Base-by-base conservation (phyloP, 1,140 invertebrate genomes). In the Episyrphus balteatus region DNA sequence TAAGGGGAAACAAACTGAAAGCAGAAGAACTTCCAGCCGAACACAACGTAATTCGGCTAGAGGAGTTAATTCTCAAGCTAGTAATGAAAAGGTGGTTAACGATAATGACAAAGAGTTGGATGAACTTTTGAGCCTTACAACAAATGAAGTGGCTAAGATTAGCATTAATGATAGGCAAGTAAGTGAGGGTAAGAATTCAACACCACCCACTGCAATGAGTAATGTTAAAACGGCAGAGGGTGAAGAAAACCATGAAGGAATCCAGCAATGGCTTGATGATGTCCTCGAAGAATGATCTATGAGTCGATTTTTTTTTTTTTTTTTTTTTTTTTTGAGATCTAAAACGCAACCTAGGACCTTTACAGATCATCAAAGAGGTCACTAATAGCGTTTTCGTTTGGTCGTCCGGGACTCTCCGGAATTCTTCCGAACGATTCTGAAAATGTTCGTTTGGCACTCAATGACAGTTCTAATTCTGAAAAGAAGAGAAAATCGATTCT, bases 191-290 rank as follows among this genome's bases (percentile, higher is more conserved):
- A 51, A 51, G 26, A 55, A 55, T 14, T 30, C 32, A 0, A 51
- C 56, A 12, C 34, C 34, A 0, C 30, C 17, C 31, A 33, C 12
- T 8, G 46, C 12, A 17, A 21, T 47, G 14, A 36, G 31, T 5
- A 14, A 26, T n/a, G 40, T 17, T 2, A 21, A 39, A 1, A 30
- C 10, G 2, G 56, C 56, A 3, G 54, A 54, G 0, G 44, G 53
- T 1, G 55, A 45, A 11, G 51, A 55, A 13, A 55, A 50, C 46
- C 62, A 61, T 41, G 59, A 58, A 43, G 62, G 62, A n/a, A 61
- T 66, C 30, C 62, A 66, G 30, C 52, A 66, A 32, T 66, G 62
- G 62, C 40, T 66, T n/a, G 62, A 66, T 38, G 59, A 58, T 18
- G 62, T 66, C 0, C 44, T 66, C 9, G 62, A 62, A 18, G 62